Base-by-base conservation (phyloP, 2,113 vertebrate genomes). In the Chelonoidis abingdonii region DNA sequence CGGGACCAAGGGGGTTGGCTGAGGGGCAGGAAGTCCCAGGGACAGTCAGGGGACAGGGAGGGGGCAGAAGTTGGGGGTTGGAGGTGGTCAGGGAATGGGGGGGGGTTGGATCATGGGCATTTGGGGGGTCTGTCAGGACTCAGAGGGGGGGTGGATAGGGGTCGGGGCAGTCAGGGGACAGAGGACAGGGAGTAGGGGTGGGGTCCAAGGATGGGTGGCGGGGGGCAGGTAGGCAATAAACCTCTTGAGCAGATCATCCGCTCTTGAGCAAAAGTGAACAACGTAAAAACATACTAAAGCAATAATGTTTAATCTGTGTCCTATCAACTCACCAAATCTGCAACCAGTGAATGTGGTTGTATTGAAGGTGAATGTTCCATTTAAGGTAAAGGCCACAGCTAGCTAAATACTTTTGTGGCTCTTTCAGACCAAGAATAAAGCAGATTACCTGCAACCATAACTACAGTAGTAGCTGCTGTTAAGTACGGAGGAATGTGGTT, bases 381-480 rank as follows among this genome's bases (percentile, higher is more conserved):
- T 49, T 1, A 89, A 0, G 1, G 10, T 59, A 88, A 94, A 88
- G 49, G 11, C 75, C 83, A 65, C 44, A 35, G 69, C 89, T 86
- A 89, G 52, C 69, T 79, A 92, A 76, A 91, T 86, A 56, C 24
- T 65, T 83, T 93, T 96, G 47, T 92, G 81, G 27, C 7, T 97
- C 57, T 87, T 93, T 89, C 65, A 95, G 83, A 92, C 84, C 76
- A 93, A 94, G 89, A 97, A 95, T 47, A 96, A 92, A 93, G 80
- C 49, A 91, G 84, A 89, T 27, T 35, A 47, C 52, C 83, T 87
- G 89, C 81, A 96, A 91, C 59, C 44, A 59, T 59, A 97, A 83
- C 81, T 92, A 50, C 49, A 50, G 13, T 50, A 94, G 92, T 93
- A 88, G 90, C 56, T 94, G 93, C 90, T 78, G 84, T 93, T 93